A percentile compares a stretch with the other conserved stretches of the same genome.
phyloP scores from a whole-genome alignment of 1,140 invertebrate species.

The Tetranychus urticae region DNA sequence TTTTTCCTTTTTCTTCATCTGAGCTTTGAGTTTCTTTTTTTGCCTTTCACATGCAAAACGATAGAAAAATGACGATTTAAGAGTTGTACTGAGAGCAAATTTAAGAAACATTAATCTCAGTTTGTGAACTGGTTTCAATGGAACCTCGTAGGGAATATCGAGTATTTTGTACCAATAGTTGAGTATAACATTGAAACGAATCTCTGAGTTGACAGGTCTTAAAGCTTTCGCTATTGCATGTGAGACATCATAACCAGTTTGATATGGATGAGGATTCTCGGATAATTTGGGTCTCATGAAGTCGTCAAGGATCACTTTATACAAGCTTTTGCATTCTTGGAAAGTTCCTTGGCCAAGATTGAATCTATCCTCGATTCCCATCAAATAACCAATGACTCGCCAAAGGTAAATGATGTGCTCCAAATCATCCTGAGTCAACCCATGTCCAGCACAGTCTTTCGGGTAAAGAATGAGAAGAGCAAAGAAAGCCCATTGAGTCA shows the following conservation, averaged over 20 bases:
- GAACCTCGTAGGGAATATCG: neutral
- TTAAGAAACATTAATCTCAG: neutral
- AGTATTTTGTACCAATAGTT: conserved; percentile 1
- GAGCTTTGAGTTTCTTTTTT: neutral
- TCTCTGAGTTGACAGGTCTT: neutral
- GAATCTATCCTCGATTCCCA: conserved; percentile 52
- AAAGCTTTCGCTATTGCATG: conserved; percentile 2
- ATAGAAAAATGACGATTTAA: neutral
- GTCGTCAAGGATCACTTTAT: neutral
- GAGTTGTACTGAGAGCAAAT: neutral
- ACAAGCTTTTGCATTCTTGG: conserved; percentile 18
- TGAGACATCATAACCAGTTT: neutral
- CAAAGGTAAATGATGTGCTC: conserved; percentile 55
- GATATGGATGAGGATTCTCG: neutral
- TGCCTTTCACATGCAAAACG: neutral
- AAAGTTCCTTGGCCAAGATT: conserved; percentile 29
- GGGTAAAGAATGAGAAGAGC: conserved; percentile 42
- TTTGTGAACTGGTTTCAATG: neutral
- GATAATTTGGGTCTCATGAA: neutral
- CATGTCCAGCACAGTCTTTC: conserved; percentile 32
- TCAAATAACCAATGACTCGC: conserved; percentile 46
- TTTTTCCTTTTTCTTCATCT: neutral
- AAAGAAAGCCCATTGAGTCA: conserved; percentile 44
- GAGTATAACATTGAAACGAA: neutral
- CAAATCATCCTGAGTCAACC: conserved; percentile 29